phyloP scores from a whole-genome alignment of 92 coral and sea anemone species.

The Anthopleura xanthogrammica region DNA sequence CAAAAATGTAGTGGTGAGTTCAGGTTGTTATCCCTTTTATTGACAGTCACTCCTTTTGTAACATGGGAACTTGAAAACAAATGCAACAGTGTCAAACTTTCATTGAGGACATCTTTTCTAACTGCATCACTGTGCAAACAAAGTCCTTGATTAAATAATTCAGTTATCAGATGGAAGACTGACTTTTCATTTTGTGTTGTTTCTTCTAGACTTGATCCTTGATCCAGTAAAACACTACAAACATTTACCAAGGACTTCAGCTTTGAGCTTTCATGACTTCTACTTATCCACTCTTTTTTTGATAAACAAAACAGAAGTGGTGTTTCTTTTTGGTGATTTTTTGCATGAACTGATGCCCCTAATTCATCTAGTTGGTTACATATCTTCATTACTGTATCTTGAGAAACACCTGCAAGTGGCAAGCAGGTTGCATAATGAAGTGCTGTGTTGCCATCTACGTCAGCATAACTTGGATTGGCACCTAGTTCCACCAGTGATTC shows the following conservation, averaged over 20 bases:
- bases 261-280: background rate
- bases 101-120: background rate
- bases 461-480: background rate
- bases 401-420: background rate
- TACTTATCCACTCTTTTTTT: background rate
- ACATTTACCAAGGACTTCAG: background rate
- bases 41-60: background rate
- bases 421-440: background rate
- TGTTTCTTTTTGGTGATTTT: background rate
- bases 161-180: background rate
- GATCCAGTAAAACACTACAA: background rate
- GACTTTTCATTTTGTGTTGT: background rate
- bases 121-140: background rate
- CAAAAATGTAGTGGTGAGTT: slow-evolving; percentile 18
- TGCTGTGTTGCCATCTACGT: background rate
- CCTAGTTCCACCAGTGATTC: background rate
- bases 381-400: background rate
- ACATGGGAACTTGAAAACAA: background rate
- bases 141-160: background rate
- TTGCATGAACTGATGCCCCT: background rate
- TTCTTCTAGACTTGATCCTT: background rate
- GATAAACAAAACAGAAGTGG: background rate
- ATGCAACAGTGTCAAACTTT: background rate
- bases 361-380: background rate
- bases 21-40: background rate